These are phyloP conservation scores for Todiramphus saurophagus DNA, from an alignment of 2,113 vertebrate species.

Conservation along the genomic window DNA sequence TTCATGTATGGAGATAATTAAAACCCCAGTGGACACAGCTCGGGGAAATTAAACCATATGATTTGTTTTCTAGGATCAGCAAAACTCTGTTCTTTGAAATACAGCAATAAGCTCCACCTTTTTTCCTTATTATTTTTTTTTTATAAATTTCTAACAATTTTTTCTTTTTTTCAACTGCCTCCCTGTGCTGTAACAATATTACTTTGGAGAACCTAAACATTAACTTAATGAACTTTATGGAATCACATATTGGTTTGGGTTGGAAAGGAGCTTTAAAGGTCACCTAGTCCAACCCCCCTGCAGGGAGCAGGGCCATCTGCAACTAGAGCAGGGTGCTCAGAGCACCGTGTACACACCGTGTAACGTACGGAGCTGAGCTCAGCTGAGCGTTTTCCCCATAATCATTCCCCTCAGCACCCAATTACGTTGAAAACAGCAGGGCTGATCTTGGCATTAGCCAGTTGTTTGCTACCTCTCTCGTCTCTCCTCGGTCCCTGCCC, in stretches of 20 bases:
- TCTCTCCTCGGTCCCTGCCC: slow-evolving; percentile 69
- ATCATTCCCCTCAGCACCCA: neutral
- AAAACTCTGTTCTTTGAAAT: neutral
- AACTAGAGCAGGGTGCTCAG: neutral
- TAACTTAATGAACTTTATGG: no score
- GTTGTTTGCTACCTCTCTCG: slow-evolving; percentile 76
- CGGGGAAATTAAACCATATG: neutral
- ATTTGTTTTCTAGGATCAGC: neutral
- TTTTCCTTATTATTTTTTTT: neutral
- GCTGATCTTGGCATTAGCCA: rapidly evolving
- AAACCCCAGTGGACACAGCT: neutral
- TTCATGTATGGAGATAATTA: neutral
- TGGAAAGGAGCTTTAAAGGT: no score
- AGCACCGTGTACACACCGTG: neutral
- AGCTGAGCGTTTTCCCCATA: neutral
- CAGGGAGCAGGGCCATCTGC: neutral
- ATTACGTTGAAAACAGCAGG: neutral
- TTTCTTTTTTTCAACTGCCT: no score
- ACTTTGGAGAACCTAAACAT: neutral
- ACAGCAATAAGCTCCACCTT: neutral
- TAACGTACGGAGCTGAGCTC: rapidly evolving
- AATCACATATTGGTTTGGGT: no score
- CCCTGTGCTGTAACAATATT: neutral
- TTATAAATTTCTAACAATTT: neutral
- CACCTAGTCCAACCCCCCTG: neutral